phyloP scores from a whole-genome alignment of 2,888 invertebrate genomes.

The Acanthosepion esculentum region DNA sequence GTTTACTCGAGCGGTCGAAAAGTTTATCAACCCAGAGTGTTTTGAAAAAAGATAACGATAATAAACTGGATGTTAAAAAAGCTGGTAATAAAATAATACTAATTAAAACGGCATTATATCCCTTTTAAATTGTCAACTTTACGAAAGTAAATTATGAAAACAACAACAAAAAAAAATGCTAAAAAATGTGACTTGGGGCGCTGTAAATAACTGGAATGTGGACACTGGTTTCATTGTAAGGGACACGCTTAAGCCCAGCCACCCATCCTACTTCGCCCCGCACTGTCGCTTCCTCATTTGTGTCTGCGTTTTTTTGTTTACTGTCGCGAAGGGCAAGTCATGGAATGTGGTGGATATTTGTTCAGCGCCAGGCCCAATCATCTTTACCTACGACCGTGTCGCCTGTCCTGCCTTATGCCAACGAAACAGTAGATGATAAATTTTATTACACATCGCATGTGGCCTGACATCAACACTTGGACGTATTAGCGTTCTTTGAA shows the following conservation, averaged over 20 bases:
- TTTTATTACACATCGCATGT: slow-evolving; percentile 11
- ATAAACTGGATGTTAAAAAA: too few species aligned
- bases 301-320: not conserved
- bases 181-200: not conserved
- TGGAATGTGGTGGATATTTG: not conserved
- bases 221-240: slow-evolving; percentile 22
- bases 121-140: not conserved
- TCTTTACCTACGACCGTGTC: slow-evolving; percentile 20
- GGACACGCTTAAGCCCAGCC: not conserved
- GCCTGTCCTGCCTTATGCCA: not conserved
- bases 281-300: not conserved
- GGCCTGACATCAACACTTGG: not conserved
- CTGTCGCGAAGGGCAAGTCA: not conserved
- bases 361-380: not conserved
- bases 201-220: not conserved
- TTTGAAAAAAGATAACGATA: too few species aligned
- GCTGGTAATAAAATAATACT: too few species aligned
- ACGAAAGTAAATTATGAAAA: not conserved
- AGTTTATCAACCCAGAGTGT: too few species aligned
- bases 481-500: not conserved
- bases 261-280: not conserved
- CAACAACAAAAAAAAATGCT: not conserved
- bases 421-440: not conserved
- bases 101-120: too few species aligned
- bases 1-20: too few species aligned